These are phyloP conservation scores for Hylia prasina DNA, from an alignment of 2,113 vertebrate genomes.

Conservation along the genomic window DNA sequence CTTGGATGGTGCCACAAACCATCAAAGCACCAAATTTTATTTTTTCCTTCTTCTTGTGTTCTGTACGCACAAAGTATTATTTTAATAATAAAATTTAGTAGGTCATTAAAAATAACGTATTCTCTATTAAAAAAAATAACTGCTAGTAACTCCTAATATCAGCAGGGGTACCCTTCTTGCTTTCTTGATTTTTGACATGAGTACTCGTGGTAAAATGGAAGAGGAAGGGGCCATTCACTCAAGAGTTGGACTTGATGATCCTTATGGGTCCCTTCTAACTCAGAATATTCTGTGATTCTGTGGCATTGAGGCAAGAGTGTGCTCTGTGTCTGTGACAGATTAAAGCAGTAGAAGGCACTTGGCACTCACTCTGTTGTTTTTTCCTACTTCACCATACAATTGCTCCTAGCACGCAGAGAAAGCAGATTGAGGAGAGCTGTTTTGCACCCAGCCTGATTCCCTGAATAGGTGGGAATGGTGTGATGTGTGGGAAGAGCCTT, in stretches of 20 bases:
- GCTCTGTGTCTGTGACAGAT: neutral
- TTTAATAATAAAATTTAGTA: neutral
- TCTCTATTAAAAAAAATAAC: neutral
- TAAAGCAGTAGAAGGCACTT: neutral
- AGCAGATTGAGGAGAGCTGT: neutral
- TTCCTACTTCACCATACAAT: neutral
- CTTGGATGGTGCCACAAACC: neutral
- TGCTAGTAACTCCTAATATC: neutral
- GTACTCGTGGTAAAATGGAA: neutral
- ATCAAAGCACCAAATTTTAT: too few species aligned
- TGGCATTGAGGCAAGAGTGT: neutral
- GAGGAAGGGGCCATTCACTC: neutral
- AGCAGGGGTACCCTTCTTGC: neutral
- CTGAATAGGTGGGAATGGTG: conserved; percentile 6
- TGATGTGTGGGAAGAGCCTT: conserved; percentile 6
- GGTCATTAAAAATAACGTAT: neutral
- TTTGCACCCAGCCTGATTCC: neutral
- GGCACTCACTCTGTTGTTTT: neutral
- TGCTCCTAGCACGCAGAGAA: neutral
- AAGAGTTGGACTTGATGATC: neutral
- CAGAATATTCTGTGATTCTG: neutral
- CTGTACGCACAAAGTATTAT: neutral
- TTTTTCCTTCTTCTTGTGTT: neutral
- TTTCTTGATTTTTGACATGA: neutral
- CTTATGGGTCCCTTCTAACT: neutral